Evolutionary conservation across 2,113 vertebrate species (phyloP).

Genomic region (Uria lomvia): DNA sequence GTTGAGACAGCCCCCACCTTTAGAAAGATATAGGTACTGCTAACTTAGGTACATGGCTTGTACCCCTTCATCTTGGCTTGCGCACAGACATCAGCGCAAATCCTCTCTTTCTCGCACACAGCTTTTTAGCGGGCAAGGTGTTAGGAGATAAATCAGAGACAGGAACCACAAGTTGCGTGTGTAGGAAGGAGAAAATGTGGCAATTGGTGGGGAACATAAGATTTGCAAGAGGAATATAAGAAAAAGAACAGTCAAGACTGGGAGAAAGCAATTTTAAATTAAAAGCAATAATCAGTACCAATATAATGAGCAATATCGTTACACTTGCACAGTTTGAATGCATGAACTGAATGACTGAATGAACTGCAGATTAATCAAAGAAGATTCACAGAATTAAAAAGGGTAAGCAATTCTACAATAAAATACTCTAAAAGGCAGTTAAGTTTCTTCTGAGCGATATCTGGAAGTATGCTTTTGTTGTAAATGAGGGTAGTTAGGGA

Average conservation of each 20-base stretch:
- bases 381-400: background rate
- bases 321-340: background rate
- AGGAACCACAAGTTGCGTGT: background rate
- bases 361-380: constrained; percentile 9
- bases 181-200: background rate
- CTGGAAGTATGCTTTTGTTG: background rate
- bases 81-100: background rate
- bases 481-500: constrained; percentile 1
- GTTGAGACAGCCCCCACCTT: background rate
- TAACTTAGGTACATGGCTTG: background rate
- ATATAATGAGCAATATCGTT: background rate
- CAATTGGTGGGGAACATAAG: background rate
- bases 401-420: background rate
- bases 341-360: background rate
- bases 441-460: background rate
- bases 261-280: background rate
- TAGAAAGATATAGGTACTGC: background rate
- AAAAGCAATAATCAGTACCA: background rate
- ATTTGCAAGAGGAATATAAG: background rate
- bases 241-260: background rate
- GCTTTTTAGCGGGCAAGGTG: background rate
- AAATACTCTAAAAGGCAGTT: constrained; percentile 3
- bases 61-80: background rate
- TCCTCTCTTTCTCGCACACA: background rate
- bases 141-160: background rate